A percentile compares a stretch with the other conserved stretches of the same genome.
Conservation (phyloP, 2,797 vertebrate genomes). For the Squalus acanthias region DNA sequence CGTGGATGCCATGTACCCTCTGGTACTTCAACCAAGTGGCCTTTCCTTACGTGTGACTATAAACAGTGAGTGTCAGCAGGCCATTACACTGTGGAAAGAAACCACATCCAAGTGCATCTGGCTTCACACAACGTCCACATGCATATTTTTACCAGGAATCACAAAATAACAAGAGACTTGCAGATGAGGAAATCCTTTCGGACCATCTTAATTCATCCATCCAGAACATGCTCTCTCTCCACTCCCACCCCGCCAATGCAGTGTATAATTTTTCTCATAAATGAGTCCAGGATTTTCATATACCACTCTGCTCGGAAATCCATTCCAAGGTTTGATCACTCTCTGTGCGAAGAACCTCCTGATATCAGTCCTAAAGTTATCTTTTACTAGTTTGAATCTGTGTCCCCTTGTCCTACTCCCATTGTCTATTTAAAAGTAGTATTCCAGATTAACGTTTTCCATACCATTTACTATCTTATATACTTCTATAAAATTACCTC, state of each 20-base stretch:
- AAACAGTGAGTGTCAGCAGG: neutral
- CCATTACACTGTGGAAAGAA: neutral
- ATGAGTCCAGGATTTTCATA: neutral
- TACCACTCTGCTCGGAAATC: neutral
- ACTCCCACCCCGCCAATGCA: neutral
- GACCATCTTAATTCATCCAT: neutral
- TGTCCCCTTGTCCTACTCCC: neutral
- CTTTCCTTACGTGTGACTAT: neutral
- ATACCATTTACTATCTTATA: neutral
- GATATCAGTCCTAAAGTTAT: neutral
- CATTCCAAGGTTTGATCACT: neutral
- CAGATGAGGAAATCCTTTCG: neutral
- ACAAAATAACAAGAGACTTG: neutral
- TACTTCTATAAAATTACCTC: neutral
- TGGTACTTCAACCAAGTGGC: neutral
- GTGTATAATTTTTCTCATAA: neutral
- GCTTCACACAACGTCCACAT: neutral
- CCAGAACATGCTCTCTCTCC: neutral
- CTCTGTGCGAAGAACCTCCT: neutral
- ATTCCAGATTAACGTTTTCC: neutral
- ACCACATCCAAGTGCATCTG: neutral
- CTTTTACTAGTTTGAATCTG: neutral
- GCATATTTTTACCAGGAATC: neutral
- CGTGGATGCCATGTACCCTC: neutral
- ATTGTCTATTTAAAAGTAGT: neutral